These are phyloP conservation scores for Acleris sparsana DNA, from an alignment of 2,888 invertebrate genomes.

Conservation along the genomic window DNA sequence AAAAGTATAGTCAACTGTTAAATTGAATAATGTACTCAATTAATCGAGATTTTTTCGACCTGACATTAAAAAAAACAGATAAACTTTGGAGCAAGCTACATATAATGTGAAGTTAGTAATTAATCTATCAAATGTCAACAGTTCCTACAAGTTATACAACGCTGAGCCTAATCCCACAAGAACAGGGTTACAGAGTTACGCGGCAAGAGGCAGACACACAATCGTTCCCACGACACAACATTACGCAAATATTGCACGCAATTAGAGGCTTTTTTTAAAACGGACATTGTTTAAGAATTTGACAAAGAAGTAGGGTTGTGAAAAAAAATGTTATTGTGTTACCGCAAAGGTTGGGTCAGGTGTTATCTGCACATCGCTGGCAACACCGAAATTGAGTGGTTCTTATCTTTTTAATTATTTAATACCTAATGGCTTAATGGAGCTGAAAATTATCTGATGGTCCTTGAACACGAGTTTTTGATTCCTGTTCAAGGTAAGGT, in stretches of 20 bases:
- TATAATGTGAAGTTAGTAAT: not conserved
- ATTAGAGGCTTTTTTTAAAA: conserved; percentile 65
- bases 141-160: conserved; percentile 68
- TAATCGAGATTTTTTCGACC: no score
- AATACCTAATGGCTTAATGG: not conserved
- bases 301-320: conserved; percentile 58
- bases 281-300: conserved; percentile 62
- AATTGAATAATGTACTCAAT: no score
- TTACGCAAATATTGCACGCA: conserved; percentile 70
- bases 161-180: conserved; percentile 58
- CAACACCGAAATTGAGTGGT: conserved; percentile 8
- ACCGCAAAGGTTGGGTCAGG: conserved; percentile 42
- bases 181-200: conserved; percentile 39
- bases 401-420: not conserved
- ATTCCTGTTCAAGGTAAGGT: no score
- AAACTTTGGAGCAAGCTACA: no score
- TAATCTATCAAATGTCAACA: conserved; percentile 19
- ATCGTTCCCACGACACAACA: conserved; percentile 42
- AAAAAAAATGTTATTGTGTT: conserved; percentile 55
- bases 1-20: no score
- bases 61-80: no score
- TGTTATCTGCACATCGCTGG: conserved; percentile 21
- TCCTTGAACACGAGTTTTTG: no score
- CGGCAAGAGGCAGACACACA: conserved; percentile 12
- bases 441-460: not conserved